Percentiles rank a stretch among this genome's conserved stretches.
Evolutionary conservation across 2,113 vertebrate species (phyloP).

Genomic region (Forbesichthys agassizii): DNA sequence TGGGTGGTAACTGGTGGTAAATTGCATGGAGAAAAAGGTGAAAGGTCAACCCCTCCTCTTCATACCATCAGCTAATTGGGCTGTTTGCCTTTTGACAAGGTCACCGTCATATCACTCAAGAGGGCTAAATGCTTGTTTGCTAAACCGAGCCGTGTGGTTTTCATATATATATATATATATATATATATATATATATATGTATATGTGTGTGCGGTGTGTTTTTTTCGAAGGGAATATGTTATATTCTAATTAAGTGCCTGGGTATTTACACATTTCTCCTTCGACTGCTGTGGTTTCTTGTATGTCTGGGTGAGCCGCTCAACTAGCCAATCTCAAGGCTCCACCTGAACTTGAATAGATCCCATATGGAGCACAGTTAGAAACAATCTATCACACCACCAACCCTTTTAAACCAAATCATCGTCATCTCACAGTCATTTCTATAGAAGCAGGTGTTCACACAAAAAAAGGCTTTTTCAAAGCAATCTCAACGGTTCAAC

Average conservation of each 20-base stretch:
- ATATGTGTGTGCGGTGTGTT: too few species aligned
- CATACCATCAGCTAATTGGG: slow-evolving; percentile 63
- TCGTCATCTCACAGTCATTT: slow-evolving; percentile 42
- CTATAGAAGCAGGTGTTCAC: slow-evolving; percentile 45
- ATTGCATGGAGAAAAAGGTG: slow-evolving; percentile 39
- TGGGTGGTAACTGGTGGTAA: slow-evolving; percentile 45
- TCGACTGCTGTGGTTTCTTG: slow-evolving; percentile 6
- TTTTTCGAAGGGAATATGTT: neutral
- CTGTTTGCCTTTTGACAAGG: slow-evolving; percentile 50
- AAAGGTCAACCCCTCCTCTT: slow-evolving; percentile 44
- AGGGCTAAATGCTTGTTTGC: neutral
- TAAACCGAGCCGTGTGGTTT: too few species aligned
- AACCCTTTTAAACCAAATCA: slow-evolving; percentile 46
- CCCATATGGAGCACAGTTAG: slow-evolving; percentile 18
- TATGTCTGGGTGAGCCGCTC: slow-evolving; percentile 25
- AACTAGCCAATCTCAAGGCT: slow-evolving; percentile 47
- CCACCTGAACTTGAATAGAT: slow-evolving; percentile 47
- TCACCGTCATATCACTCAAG: slow-evolving; percentile 26
- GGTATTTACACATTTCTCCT: slow-evolving; percentile 29
- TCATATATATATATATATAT: too few species aligned
- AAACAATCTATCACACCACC: slow-evolving; percentile 37
- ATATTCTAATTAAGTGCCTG: slow-evolving; percentile 48
- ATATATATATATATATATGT: too few species aligned
- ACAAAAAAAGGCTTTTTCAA: slow-evolving; percentile 37
- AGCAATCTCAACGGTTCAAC: slow-evolving; percentile 39